These are phyloP conservation scores for Arvicanthis niloticus DNA, from an alignment of 2,113 vertebrate species.

Conservation along the genomic window DNA sequence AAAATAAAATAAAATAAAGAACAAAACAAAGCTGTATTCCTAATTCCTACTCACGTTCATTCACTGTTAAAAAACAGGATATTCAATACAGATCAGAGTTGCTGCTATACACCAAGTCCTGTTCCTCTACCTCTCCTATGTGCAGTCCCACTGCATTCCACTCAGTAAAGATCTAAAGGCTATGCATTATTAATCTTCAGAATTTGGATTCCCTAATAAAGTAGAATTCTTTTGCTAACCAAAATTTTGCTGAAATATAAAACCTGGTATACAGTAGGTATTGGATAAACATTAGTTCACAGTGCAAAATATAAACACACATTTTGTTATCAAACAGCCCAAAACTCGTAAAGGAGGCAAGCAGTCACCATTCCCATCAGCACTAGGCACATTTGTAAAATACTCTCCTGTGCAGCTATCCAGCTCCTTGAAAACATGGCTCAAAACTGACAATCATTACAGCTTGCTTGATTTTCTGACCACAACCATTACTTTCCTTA, in stretches of 20 bases:
- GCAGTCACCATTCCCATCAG: not conserved
- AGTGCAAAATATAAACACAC: not conserved
- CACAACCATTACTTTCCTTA: not conserved
- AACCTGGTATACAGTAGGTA: not conserved
- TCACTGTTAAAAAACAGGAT: not conserved
- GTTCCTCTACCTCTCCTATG: conserved; percentile 2
- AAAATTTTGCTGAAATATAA: conserved; percentile 48
- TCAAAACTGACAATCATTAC: conserved; percentile 20
- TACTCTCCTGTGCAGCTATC: not conserved
- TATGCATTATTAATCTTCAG: not conserved
- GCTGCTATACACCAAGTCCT: not conserved
- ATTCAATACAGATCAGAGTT: conserved; percentile 18
- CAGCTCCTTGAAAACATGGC: conserved; percentile 26
- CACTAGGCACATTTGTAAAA: not conserved
- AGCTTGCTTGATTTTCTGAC: not conserved
- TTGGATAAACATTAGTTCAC: not conserved
- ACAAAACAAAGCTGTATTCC: not conserved
- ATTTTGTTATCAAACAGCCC: not conserved
- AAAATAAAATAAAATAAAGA: not conserved
- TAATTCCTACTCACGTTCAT: conserved; percentile 6
- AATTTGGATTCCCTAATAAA: conserved; percentile 1
- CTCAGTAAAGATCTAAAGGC: conserved; percentile 8
- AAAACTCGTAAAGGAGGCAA: not conserved
- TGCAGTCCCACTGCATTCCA: not conserved
- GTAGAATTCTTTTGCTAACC: conserved; percentile 14